Percentiles rank a stretch among this genome's conserved stretches.
Evolutionary conservation across 2,888 invertebrate genomes (phyloP).

Genomic region (Leptarthrus brevirostris): DNA sequence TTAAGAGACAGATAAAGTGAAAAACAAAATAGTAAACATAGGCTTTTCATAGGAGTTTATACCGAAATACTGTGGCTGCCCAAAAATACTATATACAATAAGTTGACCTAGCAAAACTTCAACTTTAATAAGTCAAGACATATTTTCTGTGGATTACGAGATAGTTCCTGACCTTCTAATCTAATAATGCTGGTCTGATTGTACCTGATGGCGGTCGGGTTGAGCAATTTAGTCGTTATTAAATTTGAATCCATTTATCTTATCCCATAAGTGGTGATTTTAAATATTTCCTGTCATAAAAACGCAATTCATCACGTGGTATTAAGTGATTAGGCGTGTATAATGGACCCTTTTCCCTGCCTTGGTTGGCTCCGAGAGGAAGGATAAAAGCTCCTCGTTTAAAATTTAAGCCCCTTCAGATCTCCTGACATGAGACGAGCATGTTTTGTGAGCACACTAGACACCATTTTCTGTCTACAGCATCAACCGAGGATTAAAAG

Average conservation of each 20-base stretch:
- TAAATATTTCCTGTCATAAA: slow-evolving; percentile 35
- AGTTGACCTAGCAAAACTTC: no score
- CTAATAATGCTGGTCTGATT: no score
- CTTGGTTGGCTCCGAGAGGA: not conserved
- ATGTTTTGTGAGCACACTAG: slow-evolving; percentile 31
- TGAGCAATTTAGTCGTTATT: not conserved
- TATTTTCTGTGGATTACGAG: no score
- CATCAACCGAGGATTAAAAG: slow-evolving; percentile 16
- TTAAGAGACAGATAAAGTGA: no score
- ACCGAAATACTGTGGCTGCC: no score
- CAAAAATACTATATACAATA: no score
- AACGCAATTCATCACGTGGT: slow-evolving; percentile 46
- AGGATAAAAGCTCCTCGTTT: slow-evolving; percentile 11
- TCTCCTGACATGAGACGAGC: slow-evolving; percentile 23
- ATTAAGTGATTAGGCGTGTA: slow-evolving; percentile 41
- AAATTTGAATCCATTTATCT: slow-evolving; percentile 35
- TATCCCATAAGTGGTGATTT: slow-evolving; percentile 40
- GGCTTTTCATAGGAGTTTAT: no score
- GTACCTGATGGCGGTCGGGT: no score
- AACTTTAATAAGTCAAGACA: no score
- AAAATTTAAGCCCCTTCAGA: slow-evolving; percentile 35
- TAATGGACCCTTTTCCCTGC: slow-evolving; percentile 3
- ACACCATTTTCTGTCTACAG: slow-evolving; percentile 19
- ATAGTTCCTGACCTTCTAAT: no score
- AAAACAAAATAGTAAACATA: no score